phyloP scores from a whole-genome alignment of 2,797 vertebrate genomes.

The Lacerta agilis region DNA sequence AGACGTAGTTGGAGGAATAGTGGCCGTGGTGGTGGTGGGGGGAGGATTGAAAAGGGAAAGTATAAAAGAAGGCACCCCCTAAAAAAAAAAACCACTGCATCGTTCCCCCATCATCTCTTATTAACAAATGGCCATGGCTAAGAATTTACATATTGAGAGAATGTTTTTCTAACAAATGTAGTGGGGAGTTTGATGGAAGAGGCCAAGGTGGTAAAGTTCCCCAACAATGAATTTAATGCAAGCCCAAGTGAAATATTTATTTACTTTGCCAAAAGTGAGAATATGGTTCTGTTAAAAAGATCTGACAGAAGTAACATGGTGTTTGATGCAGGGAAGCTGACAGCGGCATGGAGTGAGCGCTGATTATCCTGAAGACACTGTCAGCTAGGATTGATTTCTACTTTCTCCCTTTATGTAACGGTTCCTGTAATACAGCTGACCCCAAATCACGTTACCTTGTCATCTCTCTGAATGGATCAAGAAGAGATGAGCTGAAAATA shows the following conservation, averaged over 20 bases:
- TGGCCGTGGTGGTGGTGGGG: not conserved
- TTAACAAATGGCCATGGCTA: not conserved
- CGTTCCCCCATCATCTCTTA: not conserved
- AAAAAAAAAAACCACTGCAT: not conserved
- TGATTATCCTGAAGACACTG: conserved; percentile 95
- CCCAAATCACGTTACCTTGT: conserved; percentile 93
- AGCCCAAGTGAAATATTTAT: conserved; percentile 76
- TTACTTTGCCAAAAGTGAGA: conserved; percentile 85
- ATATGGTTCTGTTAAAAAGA: conserved; percentile 79
- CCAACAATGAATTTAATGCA: conserved; percentile 66
- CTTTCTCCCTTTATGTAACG: conserved; percentile 85
- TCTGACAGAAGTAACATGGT: conserved; percentile 84
- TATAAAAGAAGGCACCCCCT: conserved; percentile 16
- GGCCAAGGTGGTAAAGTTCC: conserved; percentile 57
- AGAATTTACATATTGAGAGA: not conserved
- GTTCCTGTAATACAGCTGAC: conserved; percentile 95
- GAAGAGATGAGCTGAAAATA: conserved; percentile 93
- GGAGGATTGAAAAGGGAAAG: not conserved
- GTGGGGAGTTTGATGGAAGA: conserved; percentile 51
- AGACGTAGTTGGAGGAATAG: not conserved
- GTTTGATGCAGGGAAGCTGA: conserved; percentile 81
- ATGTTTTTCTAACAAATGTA: conserved; percentile 32
- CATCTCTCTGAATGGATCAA: conserved; percentile 92
- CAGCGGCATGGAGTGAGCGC: conserved; percentile 87
- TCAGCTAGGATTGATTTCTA: conserved; percentile 95